Evolutionary conservation across 1,140 invertebrate genomes (phyloP).

Genomic region (Brachionus calyciflorus): DNA sequence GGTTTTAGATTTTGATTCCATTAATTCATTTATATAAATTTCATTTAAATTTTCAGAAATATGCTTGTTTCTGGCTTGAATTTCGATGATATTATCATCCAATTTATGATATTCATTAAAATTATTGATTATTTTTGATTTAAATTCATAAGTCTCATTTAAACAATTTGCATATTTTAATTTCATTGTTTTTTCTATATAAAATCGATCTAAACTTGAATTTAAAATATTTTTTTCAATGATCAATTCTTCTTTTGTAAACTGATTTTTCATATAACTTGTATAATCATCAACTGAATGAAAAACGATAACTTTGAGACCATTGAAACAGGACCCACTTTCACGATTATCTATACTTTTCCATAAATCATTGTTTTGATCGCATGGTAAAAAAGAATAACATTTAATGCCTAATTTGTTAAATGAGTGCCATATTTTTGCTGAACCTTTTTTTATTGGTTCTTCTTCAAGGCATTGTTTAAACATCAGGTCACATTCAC

Average conservation of each 20-base stretch:
- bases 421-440: constrained; percentile 27
- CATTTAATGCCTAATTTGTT: constrained; percentile 12
- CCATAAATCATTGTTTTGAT: neutral
- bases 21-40: too few relatives aligned
- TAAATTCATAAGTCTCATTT: neutral
- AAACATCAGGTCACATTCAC: constrained; percentile 39
- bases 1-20: too few relatives aligned
- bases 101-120: constrained; percentile 3
- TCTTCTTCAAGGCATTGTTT: neutral
- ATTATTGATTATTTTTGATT: neutral
- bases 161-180: neutral
- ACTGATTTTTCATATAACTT: neutral
- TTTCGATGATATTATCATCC: neutral
- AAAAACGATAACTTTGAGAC: neutral
- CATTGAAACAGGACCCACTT: neutral
- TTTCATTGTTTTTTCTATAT: neutral
- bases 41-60: too few relatives aligned
- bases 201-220: constrained; percentile 9
- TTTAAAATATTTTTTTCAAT: neutral
- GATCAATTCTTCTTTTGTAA: neutral
- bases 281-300: constrained; percentile 1
- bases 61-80: too few relatives aligned
- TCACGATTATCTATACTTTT: neutral
- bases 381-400: constrained; percentile 21
- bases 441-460: neutral